Evolutionary conservation across 2,888 invertebrate species (phyloP).

Genomic region (Cantharis lateralis): DNA sequence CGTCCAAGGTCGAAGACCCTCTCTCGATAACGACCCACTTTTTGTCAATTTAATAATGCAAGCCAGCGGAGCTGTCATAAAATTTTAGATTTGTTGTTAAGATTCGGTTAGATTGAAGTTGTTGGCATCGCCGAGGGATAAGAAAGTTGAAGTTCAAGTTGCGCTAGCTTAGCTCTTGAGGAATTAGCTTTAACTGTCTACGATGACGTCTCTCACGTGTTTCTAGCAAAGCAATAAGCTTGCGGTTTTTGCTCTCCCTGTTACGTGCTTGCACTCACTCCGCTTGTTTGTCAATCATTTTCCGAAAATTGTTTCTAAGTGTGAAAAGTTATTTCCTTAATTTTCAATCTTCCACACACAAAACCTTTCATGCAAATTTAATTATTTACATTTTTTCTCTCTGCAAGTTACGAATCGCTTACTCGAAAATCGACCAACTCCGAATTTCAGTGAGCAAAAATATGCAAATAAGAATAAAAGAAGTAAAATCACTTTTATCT

Average conservation of each 20-base stretch:
- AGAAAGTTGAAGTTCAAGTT: constrained; percentile 11
- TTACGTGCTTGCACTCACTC: constrained; percentile 21
- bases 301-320: constrained; percentile 23
- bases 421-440: constrained; percentile 5
- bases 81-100: constrained; percentile 13
- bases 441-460: constrained; percentile 12
- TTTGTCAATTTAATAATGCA: not conserved
- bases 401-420: not conserved
- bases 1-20: not conserved
- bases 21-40: not conserved
- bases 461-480: constrained; percentile 17
- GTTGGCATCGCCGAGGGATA: constrained; percentile 17
- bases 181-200: constrained; percentile 31
- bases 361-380: not conserved
- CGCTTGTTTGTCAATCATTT: constrained; percentile 30
- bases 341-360: constrained; percentile 9
- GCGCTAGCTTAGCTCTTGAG: constrained; percentile 17
- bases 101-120: constrained; percentile 1
- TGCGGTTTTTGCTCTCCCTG: constrained; percentile 24
- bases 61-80: constrained; percentile 7
- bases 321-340: constrained; percentile 14
- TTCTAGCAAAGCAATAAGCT: constrained; percentile 28
- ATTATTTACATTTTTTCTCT: not conserved
- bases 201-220: constrained; percentile 30
- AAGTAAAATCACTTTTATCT: constrained; percentile 21